Conservation (phyloP, 2,888 invertebrate genomes). For the Melitaea athalia region DNA sequence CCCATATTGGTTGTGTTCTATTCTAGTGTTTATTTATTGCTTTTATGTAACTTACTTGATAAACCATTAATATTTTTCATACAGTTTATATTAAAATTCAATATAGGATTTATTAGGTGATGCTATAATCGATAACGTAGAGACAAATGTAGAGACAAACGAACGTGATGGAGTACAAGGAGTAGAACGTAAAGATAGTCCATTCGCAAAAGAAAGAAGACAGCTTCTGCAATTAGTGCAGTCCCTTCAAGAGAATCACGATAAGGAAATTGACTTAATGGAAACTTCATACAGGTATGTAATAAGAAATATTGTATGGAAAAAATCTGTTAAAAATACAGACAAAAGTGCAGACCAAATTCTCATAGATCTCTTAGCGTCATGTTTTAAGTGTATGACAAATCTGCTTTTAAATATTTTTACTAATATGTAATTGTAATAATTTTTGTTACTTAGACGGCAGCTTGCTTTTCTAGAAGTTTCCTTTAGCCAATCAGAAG, state of each 20-base stretch:
- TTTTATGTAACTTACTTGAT: too few species aligned
- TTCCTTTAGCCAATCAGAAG: slow-evolving; percentile 80
- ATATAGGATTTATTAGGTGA: slow-evolving; percentile 64
- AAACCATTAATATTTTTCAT: too few species aligned
- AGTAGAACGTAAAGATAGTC: slow-evolving; percentile 53
- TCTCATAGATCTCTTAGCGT: too few species aligned
- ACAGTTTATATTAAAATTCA: background rate
- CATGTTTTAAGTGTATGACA: too few species aligned
- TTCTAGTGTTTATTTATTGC: too few species aligned
- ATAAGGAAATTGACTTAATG: slow-evolving; percentile 83
- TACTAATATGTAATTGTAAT: background rate
- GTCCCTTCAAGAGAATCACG: slow-evolving; percentile 81
- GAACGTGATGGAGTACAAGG: slow-evolving; percentile 47
- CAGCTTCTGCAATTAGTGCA: slow-evolving; percentile 76
- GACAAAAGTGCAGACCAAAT: too few species aligned
- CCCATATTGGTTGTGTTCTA: too few species aligned
- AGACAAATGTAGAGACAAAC: slow-evolving; percentile 35
- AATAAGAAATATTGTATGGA: background rate
- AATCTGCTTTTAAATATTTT: background rate
- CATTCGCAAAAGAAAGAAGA: slow-evolving; percentile 63
- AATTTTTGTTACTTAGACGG: slow-evolving; percentile 61
- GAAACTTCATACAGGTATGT: slow-evolving; percentile 84
- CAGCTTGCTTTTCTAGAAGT: slow-evolving; percentile 82
- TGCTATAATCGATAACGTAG: slow-evolving; percentile 47
- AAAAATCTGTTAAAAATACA: background rate